These are phyloP conservation scores for Desmodus rotundus DNA, from an alignment of 2,113 vertebrate genomes.

Conservation along the genomic window DNA sequence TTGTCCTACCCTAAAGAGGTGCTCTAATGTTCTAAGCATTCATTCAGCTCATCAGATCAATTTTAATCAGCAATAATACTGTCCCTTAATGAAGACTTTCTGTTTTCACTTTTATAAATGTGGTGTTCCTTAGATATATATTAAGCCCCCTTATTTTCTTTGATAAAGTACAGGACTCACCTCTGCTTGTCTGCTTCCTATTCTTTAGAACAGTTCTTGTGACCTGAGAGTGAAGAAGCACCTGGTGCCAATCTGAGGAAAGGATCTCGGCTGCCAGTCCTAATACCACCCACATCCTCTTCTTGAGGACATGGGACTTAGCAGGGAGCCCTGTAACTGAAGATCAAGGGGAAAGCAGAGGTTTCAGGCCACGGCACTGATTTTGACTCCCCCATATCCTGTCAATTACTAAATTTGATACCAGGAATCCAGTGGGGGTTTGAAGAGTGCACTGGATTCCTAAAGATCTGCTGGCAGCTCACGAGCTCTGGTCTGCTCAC, in stretches of 20 bases:
- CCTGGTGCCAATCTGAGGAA: slow-evolving; percentile 18
- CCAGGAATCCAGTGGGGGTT: neutral
- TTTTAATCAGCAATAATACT: neutral
- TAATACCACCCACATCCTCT: slow-evolving; percentile 31
- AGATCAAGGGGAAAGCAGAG: neutral
- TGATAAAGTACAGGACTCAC: slow-evolving; percentile 15
- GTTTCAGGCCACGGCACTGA: neutral
- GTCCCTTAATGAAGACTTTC: neutral
- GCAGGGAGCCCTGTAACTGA: slow-evolving; percentile 14
- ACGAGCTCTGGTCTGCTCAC: slow-evolving; percentile 31
- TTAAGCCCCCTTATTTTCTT: neutral
- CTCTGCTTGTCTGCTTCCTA: slow-evolving; percentile 47
- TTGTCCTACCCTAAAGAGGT: neutral
- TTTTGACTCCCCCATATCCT: neutral
- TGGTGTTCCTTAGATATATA: neutral
- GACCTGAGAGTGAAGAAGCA: slow-evolving; percentile 25
- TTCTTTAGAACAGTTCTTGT: slow-evolving; percentile 51
- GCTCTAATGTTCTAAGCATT: neutral
- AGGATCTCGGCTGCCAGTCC: slow-evolving; percentile 23
- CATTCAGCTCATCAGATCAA: neutral
- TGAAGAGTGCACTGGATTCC: slow-evolving; percentile 19
- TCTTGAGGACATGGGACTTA: slow-evolving; percentile 36
- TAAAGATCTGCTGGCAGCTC: neutral
- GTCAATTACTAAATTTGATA: slow-evolving; percentile 14
- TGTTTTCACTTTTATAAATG: neutral